Evolutionary conservation across 2,797 vertebrate genomes (phyloP), one percentile per base, ranked within the genome.

Genomic region (Chelon labrosus): DNA sequence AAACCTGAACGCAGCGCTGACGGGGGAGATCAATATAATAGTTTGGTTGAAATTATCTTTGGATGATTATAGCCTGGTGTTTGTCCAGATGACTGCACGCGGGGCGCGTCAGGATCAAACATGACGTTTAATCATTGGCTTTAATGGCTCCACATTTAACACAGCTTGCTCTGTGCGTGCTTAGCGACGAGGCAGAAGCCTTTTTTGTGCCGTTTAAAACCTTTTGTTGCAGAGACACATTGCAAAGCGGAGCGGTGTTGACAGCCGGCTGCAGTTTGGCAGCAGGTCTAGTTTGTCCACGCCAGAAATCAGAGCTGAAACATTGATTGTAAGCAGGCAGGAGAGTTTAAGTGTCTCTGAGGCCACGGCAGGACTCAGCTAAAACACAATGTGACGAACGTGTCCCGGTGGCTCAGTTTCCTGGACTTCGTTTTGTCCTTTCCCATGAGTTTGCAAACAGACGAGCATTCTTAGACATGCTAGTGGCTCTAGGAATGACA

Each of bases 211-310:
- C 25, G 60, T 72, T 69, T 66, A 37, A 75, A 67, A 16, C 38
- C 25, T 63, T 59, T 54, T 3, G 22, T 22, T 27, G 60, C 52
- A 55, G 22, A 79, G 72, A 72, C 72, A 52, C 49, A 70, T 22
- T 50, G 64, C 70, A 44, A 59, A 41, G 68, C 58, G 69, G 83
- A 79, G 66, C 12, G 35, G 39, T 39, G 52, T 2, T 71, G 63
- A 85, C 73, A 79, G 73, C 54, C 46, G 50, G 20, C 57, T 31
- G 75, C 49, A 58, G 81, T 58, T 57, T 75, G 75, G 73, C 79
- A 77, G 73, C 14, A 51, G 8, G 60, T 80, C 53, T 8, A 11
- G 25, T 57, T 52, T 69, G 35, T 31, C 54, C 22, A 74, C 20
- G 78, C 67, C 74, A 79, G 22, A 70, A 52, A 58, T 69, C 54